Percentiles rank a stretch among this genome's conserved stretches.
Conservation (phyloP, 2,797 vertebrate species). For the Discoglossus pictus region DNA sequence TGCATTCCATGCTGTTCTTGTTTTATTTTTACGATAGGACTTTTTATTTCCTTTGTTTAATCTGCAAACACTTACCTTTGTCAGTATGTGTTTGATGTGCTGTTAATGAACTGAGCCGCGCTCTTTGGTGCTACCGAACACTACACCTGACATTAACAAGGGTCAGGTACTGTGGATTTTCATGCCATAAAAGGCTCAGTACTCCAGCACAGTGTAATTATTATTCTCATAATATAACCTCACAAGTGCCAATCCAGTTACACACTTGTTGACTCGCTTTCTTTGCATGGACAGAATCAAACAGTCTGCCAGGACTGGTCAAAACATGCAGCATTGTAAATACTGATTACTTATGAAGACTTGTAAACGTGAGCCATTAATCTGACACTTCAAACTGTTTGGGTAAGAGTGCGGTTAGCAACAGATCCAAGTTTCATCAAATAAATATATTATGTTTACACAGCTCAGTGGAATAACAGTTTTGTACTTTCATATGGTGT, state of each 20-base stretch:
- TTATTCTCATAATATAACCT: slow-evolving; percentile 10
- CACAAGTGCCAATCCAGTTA: slow-evolving; percentile 26
- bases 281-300: slow-evolving; percentile 41
- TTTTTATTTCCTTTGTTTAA: not conserved
- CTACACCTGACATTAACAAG: slow-evolving; percentile 13
- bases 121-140: not conserved
- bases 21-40: too few relatives aligned
- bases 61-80: not conserved
- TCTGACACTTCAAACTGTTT: slow-evolving; percentile 14
- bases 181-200: slow-evolving; percentile 28
- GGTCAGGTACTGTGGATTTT: slow-evolving; percentile 12
- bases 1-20: too few relatives aligned
- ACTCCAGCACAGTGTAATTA: slow-evolving; percentile 13
- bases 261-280: slow-evolving; percentile 28
- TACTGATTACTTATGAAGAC: not conserved
- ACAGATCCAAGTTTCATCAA: too few relatives aligned
- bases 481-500: too few relatives aligned
- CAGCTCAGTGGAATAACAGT: too few relatives aligned
- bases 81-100: slow-evolving; percentile 16
- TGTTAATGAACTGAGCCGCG: slow-evolving; percentile 16
- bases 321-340: slow-evolving; percentile 29
- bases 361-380: slow-evolving; percentile 12
- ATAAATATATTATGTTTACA: too few relatives aligned
- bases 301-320: slow-evolving; percentile 25
- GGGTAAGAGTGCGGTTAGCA: too few relatives aligned